These are phyloP conservation scores for Zaprionus davidi DNA, from an alignment of 1,140 invertebrate genomes.

Conservation along the genomic window DNA sequence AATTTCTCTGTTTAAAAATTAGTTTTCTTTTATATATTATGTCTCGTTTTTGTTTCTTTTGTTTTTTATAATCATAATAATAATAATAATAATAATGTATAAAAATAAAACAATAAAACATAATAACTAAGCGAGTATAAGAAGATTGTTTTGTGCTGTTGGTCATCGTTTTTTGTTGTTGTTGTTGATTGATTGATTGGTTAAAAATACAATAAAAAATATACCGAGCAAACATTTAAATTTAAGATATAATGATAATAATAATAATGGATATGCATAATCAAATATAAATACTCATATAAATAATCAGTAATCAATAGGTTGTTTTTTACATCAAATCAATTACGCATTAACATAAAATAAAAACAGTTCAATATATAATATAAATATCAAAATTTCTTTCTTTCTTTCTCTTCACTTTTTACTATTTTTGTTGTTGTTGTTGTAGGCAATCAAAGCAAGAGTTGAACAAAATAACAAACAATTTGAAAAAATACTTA, in stretches of 20 bases:
- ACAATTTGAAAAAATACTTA: constrained; percentile 68
- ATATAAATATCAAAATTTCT: constrained; percentile 58
- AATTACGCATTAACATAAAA: constrained; percentile 73
- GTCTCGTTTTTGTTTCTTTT: constrained; percentile 18
- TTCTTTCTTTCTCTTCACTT: background rate
- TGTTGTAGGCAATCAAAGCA: constrained; percentile 66
- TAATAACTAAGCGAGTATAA: constrained; percentile 76
- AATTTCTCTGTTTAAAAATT: constrained; percentile 45
- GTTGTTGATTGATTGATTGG: constrained; percentile 41
- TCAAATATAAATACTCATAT: constrained; percentile 52
- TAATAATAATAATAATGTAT: constrained; percentile 38
- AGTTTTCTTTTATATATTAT: constrained; percentile 21
- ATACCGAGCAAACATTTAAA: constrained; percentile 66
- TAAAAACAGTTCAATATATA: constrained; percentile 72
- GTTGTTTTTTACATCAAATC: constrained; percentile 62
- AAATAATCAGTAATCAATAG: constrained; percentile 80
- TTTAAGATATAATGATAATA: constrained; percentile 47
- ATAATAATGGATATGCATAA: constrained; percentile 33
- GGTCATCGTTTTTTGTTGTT: constrained; percentile 42
- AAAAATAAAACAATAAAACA: constrained; percentile 69
- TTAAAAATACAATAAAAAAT: constrained; percentile 50
- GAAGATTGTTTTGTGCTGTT: constrained; percentile 54
- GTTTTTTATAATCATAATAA: constrained; percentile 15
- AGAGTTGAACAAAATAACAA: constrained; percentile 77
- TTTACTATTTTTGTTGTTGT: constrained; percentile 25